Evolutionary conservation across 2,797 vertebrate species (phyloP).

Genomic region (Cyprinella venusta): DNA sequence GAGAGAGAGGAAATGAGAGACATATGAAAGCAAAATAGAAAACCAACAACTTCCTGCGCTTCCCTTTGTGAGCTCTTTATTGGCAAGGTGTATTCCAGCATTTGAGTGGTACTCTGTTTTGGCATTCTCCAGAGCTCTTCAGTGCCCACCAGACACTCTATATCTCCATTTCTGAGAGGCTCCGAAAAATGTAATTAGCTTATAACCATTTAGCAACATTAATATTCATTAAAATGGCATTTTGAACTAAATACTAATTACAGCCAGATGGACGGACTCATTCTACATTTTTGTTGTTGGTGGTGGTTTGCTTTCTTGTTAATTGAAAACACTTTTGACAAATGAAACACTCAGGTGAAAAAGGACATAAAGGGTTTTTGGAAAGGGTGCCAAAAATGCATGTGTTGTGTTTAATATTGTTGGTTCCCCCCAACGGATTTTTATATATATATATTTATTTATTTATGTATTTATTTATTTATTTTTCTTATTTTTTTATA

Average conservation of each 20-base stretch:
- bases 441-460: neutral
- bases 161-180: conserved; percentile 39
- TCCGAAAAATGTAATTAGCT: conserved; percentile 48
- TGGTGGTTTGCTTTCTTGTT: conserved; percentile 7
- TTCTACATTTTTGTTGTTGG: conserved; percentile 37
- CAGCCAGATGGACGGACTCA: conserved; percentile 53
- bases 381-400: neutral
- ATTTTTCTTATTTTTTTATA: too few relatives aligned
- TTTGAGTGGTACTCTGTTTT: conserved; percentile 15
- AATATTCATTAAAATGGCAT: conserved; percentile 59
- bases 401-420: neutral
- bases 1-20: conserved; percentile 8
- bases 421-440: neutral
- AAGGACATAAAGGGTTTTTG: neutral
- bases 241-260: conserved; percentile 58
- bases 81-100: neutral
- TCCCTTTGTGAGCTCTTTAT: neutral
- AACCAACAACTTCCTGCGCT: neutral
- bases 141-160: conserved; percentile 34
- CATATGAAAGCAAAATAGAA: conserved; percentile 2
- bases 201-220: conserved; percentile 54
- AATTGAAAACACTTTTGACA: conserved; percentile 37
- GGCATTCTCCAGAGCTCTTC: conserved; percentile 43
- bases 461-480: too few relatives aligned
- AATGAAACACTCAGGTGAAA: conserved; percentile 7